Evolutionary conservation across 2,888 invertebrate genomes (phyloP), one percentile per base, ranked within the genome.

Genomic region (Morpho helenor): DNA sequence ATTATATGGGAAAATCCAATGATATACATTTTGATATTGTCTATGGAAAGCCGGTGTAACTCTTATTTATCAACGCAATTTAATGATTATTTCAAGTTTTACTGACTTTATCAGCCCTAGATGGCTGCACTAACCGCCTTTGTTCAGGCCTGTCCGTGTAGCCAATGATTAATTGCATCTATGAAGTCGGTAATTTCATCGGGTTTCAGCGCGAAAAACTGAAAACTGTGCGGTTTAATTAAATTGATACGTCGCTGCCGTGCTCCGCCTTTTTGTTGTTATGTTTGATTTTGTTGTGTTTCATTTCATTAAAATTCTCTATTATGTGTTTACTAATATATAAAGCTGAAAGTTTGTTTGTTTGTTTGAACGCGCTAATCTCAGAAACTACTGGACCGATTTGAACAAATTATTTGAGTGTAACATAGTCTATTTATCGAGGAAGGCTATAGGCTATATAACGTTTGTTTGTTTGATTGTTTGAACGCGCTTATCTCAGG

Each of bases 121-220:
- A n/a, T 10, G 43, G 50, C 57, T 66, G 69, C 66, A 70, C 55
- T 56, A 53, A 53, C 56, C 55, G 73, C 77, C 75, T 81, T 82
- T 82, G 82, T 82, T 78, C 79, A 74, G 71, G 74, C 70, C 79
- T 76, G 77, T 71, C 76, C 68, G 70, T 69, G 70, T 64, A 66
- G 69, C 73, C 79, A 80, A 84, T 89, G 88, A 89, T 89, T 87
- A 88, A 89, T 89, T 71, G 77, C 79, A 76, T 82, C 84, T 82
- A 85, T 85, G 87, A 85, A 83, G 80, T 80, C 77, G 64, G 68
- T 76, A 78, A 80, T 83, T 69, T 69, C 74, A 59, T 10, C 51
- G 60, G 63, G 64, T 68, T 68, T 70, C 75, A 75, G 73, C 71
- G 70, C 73, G 82, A 84, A 85, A 86, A 85, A 83, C 70, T 71